These are phyloP conservation scores for Eumaeus atala DNA, from an alignment of 1,140 invertebrate genomes.

Conservation along the genomic window DNA sequence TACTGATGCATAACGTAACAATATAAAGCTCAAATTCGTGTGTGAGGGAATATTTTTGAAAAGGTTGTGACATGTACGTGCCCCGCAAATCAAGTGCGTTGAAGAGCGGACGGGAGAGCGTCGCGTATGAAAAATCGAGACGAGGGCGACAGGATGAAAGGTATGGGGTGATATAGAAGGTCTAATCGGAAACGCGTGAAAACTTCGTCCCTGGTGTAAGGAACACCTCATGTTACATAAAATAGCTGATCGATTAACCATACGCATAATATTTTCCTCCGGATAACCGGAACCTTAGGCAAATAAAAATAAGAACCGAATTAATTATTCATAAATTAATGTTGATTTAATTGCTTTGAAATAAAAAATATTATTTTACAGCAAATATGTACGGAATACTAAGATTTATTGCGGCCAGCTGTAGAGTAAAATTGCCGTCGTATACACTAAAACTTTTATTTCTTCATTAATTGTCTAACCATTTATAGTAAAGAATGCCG, in stretches of 20 bases:
- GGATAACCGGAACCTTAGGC: too few species aligned
- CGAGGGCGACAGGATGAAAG: constrained; percentile 58
- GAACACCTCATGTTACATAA: constrained; percentile 24
- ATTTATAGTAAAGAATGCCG: too few species aligned
- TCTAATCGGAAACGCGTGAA: constrained; percentile 60
- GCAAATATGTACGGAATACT: too few species aligned
- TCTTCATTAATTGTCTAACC: too few species aligned
- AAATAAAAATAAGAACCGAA: too few species aligned
- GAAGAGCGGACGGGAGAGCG: constrained; percentile 32
- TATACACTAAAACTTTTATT: too few species aligned
- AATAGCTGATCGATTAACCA: constrained; percentile 22
- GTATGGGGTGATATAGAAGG: constrained; percentile 48
- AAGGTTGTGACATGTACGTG: constrained; percentile 43
- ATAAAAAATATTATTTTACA: too few species aligned
- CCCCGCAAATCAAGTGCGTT: constrained; percentile 66
- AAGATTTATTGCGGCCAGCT: too few species aligned
- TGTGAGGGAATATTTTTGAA: constrained; percentile 21
- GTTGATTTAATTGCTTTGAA: too few species aligned
- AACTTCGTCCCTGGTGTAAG: constrained; percentile 27
- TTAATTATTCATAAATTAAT: too few species aligned
- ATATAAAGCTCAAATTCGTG: constrained; percentile 37
- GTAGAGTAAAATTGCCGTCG: too few species aligned
- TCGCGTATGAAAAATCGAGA: constrained; percentile 67
- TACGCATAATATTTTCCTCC: too few species aligned
- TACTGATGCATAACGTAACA: constrained; percentile 22